phyloP scores from a whole-genome alignment of 2,113 vertebrate species.

The Poeciliopsis prolifica region DNA sequence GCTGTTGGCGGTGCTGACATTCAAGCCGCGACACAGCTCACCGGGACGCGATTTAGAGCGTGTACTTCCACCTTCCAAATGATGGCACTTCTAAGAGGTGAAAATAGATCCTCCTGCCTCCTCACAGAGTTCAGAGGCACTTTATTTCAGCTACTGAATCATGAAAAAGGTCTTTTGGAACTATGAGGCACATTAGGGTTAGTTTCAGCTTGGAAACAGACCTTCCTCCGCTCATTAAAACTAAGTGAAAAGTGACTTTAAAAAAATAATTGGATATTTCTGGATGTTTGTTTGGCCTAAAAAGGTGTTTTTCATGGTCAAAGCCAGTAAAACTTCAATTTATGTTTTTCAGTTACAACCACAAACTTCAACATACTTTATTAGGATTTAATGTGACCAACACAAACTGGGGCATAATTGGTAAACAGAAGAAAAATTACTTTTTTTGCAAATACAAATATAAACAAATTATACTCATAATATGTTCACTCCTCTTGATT shows the following conservation, averaged over 20 bases:
- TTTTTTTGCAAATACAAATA: too few species aligned
- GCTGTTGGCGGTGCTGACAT: slow-evolving; percentile 63
- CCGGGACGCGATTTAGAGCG: slow-evolving; percentile 63
- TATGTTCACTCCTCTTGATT: too few species aligned
- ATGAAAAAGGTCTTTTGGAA: slow-evolving; percentile 55
- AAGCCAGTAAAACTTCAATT: background rate
- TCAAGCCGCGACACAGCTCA: slow-evolving; percentile 62
- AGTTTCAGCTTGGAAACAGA: slow-evolving; percentile 32
- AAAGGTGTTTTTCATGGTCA: background rate
- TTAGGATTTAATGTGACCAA: too few species aligned
- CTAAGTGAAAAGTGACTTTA: slow-evolving; percentile 23
- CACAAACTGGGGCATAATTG: too few species aligned
- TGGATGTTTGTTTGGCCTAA: background rate
- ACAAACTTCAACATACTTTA: too few species aligned
- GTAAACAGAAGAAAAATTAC: too few species aligned
- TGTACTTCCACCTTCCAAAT: slow-evolving; percentile 72
- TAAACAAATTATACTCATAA: too few species aligned
- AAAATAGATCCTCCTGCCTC: slow-evolving; percentile 71
- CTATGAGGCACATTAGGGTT: slow-evolving; percentile 46
- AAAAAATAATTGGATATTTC: slow-evolving; percentile 8
- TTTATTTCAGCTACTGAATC: slow-evolving; percentile 55
- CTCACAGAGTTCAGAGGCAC: slow-evolving; percentile 62
- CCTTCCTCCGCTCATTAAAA: slow-evolving; percentile 59
- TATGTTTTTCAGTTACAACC: background rate
- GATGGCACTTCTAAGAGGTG: slow-evolving; percentile 70